Conservation (phyloP, 2,888 invertebrate genomes). For the Drosophila yooni region DNA sequence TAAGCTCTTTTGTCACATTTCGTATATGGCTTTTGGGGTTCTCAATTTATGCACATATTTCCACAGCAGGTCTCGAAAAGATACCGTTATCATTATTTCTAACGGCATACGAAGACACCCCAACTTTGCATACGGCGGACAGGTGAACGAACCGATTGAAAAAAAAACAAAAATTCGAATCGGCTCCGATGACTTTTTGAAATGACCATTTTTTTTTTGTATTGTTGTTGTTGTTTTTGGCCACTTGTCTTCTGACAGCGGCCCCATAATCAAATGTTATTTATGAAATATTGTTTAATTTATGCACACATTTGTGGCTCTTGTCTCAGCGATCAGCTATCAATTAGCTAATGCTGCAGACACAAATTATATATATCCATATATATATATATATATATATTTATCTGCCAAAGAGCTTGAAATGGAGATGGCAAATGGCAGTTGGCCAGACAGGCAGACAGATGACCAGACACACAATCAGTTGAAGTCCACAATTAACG, state of each 20-base stretch:
- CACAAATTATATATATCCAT: constrained; percentile 25
- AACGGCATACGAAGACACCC: constrained; percentile 51
- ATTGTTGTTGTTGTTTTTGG: constrained; percentile 28
- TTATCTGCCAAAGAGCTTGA: constrained; percentile 20
- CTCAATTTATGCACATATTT: constrained; percentile 62
- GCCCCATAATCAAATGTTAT: constrained; percentile 64
- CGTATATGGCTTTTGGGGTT: constrained; percentile 6
- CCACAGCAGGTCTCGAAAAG: constrained; percentile 26
- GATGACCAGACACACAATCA: background rate
- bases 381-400: constrained; percentile 9
- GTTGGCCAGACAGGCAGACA: background rate
- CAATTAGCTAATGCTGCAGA: constrained; percentile 71
- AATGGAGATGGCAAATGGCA: constrained; percentile 17
- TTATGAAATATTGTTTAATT: constrained; percentile 69
- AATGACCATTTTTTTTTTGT: constrained; percentile 57
- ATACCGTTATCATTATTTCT: constrained; percentile 70
- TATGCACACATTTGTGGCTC: constrained; percentile 45
- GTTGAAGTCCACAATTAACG: constrained; percentile 37
- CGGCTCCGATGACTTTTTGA: constrained; percentile 62
- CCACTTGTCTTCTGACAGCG: constrained; percentile 46
- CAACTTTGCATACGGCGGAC: constrained; percentile 55
- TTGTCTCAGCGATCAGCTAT: constrained; percentile 19
- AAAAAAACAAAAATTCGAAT: background rate
- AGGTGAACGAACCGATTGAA: constrained; percentile 66
- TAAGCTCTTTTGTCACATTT: constrained; percentile 63